phyloP scores from a whole-genome alignment of 2,113 vertebrate species.

The Bos indicus region DNA sequence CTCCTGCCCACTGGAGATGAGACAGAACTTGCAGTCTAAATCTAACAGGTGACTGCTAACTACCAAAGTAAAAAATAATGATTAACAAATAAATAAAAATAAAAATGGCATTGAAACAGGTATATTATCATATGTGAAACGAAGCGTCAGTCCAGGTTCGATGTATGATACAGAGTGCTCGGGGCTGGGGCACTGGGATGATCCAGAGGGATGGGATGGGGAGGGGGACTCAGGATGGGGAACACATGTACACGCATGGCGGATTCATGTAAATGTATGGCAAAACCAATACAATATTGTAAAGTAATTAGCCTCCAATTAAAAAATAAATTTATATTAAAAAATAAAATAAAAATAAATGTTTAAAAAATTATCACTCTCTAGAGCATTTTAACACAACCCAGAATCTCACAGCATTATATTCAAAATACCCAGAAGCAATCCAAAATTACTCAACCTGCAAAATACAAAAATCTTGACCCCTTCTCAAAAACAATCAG shows the following conservation, averaged over 20 bases:
- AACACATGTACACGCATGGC: neutral
- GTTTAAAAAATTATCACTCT: neutral
- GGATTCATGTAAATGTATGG: neutral
- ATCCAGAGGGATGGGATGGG: neutral
- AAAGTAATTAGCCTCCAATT: neutral
- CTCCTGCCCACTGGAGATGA: neutral
- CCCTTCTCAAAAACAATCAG: neutral
- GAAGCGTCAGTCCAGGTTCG: fast-evolving
- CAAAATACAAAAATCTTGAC: neutral
- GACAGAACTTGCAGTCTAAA: neutral
- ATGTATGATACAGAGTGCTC: neutral
- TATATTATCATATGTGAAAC: neutral
- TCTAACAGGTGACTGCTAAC: neutral
- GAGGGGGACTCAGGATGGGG: neutral
- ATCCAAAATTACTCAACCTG: neutral
- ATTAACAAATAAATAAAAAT: neutral
- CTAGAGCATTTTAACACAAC: neutral
- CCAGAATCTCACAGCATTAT: neutral
- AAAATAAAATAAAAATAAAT: neutral
- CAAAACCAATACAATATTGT: neutral
- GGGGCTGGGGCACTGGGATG: neutral
- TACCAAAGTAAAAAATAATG: neutral
- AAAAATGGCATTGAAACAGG: neutral
- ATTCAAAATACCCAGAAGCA: neutral
- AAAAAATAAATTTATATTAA: neutral